Percentiles rank a stretch among this genome's conserved stretches.
phyloP scores from a whole-genome alignment of 2,888 invertebrate genomes.

The Dione vanillae region DNA sequence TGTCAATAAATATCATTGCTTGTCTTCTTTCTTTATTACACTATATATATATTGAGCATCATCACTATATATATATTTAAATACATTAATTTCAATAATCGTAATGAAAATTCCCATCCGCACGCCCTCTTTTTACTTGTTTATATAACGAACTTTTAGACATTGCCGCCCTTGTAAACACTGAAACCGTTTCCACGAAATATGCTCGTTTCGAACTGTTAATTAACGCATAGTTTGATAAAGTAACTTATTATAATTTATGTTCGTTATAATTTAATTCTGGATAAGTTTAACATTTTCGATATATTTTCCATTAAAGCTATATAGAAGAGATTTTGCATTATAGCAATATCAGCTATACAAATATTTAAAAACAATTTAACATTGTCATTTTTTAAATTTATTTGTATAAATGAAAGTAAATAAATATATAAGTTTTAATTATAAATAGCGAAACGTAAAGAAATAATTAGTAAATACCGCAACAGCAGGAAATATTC shows the following conservation, averaged over 20 bases:
- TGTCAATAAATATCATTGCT: too few relatives aligned
- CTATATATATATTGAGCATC: too few relatives aligned
- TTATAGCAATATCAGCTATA: too few relatives aligned
- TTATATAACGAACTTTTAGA: slow-evolving; percentile 13
- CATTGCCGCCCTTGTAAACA: slow-evolving; percentile 16
- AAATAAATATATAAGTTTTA: too few relatives aligned
- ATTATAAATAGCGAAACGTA: too few relatives aligned
- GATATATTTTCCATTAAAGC: not conserved
- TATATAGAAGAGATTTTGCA: too few relatives aligned
- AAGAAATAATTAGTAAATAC: slow-evolving; percentile 13
- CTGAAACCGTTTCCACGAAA: slow-evolving; percentile 11
- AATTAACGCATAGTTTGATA: slow-evolving; percentile 4
- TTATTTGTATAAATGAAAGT: too few relatives aligned
- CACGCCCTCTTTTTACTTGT: not conserved
- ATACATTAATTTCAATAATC: not conserved
- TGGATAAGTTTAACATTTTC: not conserved
- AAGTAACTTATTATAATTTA: slow-evolving; percentile 1
- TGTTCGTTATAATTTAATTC: not conserved
- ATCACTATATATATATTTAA: too few relatives aligned
- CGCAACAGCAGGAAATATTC: slow-evolving; percentile 51
- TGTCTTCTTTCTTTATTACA: too few relatives aligned
- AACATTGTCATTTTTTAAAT: too few relatives aligned
- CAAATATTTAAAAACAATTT: too few relatives aligned
- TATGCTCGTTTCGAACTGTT: slow-evolving; percentile 13
- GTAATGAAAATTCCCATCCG: not conserved